These are phyloP conservation scores for Silurus lanzhouensis DNA, from an alignment of 2,797 vertebrate species.

Conservation along the genomic window DNA sequence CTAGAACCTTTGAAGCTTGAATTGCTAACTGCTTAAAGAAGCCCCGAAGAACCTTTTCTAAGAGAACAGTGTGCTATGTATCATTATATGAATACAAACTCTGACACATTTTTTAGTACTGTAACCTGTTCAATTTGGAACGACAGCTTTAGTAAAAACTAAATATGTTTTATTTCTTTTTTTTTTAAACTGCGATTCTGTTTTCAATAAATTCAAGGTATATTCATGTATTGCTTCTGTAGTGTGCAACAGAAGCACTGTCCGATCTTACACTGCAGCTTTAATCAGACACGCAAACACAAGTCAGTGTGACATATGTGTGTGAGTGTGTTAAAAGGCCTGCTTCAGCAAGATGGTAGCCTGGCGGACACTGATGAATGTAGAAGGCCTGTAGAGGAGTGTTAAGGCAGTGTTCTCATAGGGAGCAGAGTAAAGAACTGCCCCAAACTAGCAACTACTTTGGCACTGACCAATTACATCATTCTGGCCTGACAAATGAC, in stretches of 20 bases:
- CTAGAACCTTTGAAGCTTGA: not conserved
- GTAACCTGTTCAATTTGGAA: not conserved
- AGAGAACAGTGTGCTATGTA: not conserved
- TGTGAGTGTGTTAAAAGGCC: constrained; percentile 26
- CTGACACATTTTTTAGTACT: not conserved
- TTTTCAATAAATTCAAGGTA: no score
- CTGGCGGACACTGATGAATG: constrained; percentile 39
- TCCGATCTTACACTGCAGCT: constrained; percentile 12
- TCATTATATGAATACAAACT: not conserved
- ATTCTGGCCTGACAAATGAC: constrained; percentile 40
- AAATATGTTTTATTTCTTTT: not conserved
- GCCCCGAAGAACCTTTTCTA: not conserved
- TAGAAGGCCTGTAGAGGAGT: constrained; percentile 8
- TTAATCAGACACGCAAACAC: constrained; percentile 32
- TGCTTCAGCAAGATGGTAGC: constrained; percentile 31
- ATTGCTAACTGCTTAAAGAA: not conserved
- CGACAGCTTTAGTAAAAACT: not conserved
- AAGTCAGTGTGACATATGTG: constrained; percentile 23
- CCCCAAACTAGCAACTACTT: constrained; percentile 17
- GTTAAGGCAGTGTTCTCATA: constrained; percentile 6
- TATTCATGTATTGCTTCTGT: not conserved
- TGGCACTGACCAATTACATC: constrained; percentile 43
- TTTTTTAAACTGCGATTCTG: no score
- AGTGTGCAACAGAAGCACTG: constrained; percentile 8
- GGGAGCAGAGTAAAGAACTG: not conserved